A percentile compares a stretch with the other conserved stretches of the same genome.
Evolutionary conservation across 2,797 vertebrate genomes (phyloP).

Genomic region (Vipera ursinii): DNA sequence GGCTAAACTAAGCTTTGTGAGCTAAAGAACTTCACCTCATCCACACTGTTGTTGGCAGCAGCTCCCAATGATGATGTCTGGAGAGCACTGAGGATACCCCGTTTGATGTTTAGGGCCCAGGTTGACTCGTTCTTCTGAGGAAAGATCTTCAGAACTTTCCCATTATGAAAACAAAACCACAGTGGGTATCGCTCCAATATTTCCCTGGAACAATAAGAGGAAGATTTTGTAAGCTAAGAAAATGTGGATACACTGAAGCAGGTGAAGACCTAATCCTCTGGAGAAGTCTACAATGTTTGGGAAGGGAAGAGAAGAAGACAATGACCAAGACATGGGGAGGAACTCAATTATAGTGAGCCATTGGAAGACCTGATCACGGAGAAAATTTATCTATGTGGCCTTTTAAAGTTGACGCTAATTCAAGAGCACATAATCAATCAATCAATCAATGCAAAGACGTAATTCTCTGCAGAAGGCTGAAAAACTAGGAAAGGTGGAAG

Average conservation of each 20-base stretch:
- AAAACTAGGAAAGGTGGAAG: background rate
- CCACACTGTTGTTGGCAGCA: constrained; percentile 57
- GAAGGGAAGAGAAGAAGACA: background rate
- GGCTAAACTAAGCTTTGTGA: background rate
- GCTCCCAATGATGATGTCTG: constrained; percentile 71
- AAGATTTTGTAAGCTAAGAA: background rate
- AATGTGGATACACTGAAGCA: background rate
- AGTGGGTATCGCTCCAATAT: constrained; percentile 79
- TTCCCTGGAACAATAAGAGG: constrained; percentile 70
- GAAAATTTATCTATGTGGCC: background rate
- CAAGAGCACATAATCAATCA: background rate
- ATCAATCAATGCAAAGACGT: background rate
- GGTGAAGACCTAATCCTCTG: background rate
- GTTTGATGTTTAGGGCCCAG: constrained; percentile 86
- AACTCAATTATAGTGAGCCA: background rate
- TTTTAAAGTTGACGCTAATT: background rate
- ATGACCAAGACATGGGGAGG: background rate
- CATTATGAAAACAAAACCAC: constrained; percentile 78
- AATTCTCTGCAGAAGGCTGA: background rate
- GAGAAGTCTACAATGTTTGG: background rate
- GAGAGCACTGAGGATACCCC: constrained; percentile 83
- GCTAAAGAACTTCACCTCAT: constrained; percentile 74
- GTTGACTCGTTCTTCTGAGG: constrained; percentile 74
- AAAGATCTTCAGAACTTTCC: constrained; percentile 83
- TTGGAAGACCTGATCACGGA: background rate